Base-by-base conservation (phyloP, 2,888 invertebrate species). In the Lasioglossum lativentre region DNA sequence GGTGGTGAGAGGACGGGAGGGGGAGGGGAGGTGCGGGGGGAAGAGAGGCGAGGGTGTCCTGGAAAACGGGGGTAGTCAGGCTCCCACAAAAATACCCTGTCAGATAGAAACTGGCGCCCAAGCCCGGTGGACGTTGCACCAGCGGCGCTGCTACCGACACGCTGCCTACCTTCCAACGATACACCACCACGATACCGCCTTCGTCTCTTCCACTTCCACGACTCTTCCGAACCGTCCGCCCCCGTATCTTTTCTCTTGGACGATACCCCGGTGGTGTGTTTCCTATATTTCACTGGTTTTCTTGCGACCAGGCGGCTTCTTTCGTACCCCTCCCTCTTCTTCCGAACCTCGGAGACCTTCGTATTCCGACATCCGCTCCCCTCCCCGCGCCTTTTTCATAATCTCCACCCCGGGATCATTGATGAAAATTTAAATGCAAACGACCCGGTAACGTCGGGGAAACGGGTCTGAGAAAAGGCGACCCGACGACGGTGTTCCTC, bases 31-130 rank as follows among this genome's bases (percentile, higher is more conserved):
- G 76, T 76, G 45, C 63, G 38, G 23, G 68, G 74, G 16, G 30
- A 0, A 6, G 59, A 75, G 16, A 27, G 56, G 12, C 10, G 23
- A 38, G 45, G 66, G 80, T 76, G 84, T 86, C 86, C 87, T 77
- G 83, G 79, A 85, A 84, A 78, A 89, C 86, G 87, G 90, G 89
- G 88, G 88, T 89, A 89, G 89, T 86, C 81, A 86, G 68, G 89
- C 89, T 93, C 90, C 91, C 88, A 90, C 89, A 92, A 94, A 93
- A 94, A 94, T 94, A 92, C 90, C 87, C 91, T 92, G 92, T 90
- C 93, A 92, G 93, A 93, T 93, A 90, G 92, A 92, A 90, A 90
- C 91, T 88, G 90, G 91, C 92, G 86, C 82, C 89, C 91, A 89
- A 92, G 89, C 91, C 80, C 86, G 90, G 86, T 91, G 92, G 92